Base-by-base conservation (phyloP, 2,797 vertebrate species). In the Simalia tracyae region DNA sequence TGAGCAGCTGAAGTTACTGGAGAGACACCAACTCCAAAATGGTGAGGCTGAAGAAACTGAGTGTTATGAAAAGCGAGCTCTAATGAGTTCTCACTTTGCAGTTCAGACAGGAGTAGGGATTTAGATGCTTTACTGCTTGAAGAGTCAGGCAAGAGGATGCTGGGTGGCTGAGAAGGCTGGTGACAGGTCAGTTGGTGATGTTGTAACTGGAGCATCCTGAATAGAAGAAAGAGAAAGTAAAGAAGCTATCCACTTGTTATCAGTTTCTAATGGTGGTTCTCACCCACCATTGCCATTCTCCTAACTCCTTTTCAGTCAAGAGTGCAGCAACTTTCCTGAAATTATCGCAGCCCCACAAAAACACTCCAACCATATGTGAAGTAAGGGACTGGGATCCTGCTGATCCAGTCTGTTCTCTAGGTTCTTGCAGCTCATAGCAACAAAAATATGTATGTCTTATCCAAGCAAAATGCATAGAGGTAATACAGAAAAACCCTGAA, bases 201-300 rank as follows among this genome's bases (percentile, higher is more conserved):
- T 96, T 98, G 98, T 88, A 99, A 98, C 97, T 99, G 99, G 36
- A 99, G 98, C 98, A 99, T 98, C 96, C 99, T 99, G 96, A 89
- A 96, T 42, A 93, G 89, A 95, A 95, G 68, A 88, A 9, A 28
- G 94, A 94, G 56, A 91, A 89, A 28, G 28, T 94, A 5, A 95
- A 93, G 90, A 89, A 72, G 91, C 96, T 95, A 96, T 92, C 56
- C 89, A 19, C 22, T 31, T 36, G 92, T 64, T 60, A 86, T 88
- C 56, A 46, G 31, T 15, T 7, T 15, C 19, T 68, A 81, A 28
- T 42, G 17, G n/a, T n/a, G 87, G 31, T n/a, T 93, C 68, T 92
- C 59, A 92, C 6, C 36, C 24, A 56, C 42, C 63, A 92, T 5
- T 81, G 72, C 72, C 19, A 81, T 46, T 81, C 19, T 46, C 24